A percentile compares a stretch with the other conserved stretches of the same genome.
Evolutionary conservation across 2,113 vertebrate species (phyloP).

Genomic region (Solenodon paradoxus): DNA sequence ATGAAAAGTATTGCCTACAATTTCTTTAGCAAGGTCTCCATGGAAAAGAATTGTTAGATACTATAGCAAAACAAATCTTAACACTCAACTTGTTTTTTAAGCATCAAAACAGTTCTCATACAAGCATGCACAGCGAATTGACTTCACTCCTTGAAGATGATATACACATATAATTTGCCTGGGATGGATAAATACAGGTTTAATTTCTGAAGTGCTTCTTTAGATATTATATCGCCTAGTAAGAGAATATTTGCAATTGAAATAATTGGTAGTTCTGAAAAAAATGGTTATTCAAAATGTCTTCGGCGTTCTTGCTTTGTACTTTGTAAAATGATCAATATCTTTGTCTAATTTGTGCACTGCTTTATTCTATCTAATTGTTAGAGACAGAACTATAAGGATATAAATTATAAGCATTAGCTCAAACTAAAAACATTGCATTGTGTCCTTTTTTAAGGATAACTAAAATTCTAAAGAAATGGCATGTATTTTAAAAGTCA

Average conservation of each 20-base stretch:
- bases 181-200: neutral
- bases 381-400: neutral
- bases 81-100: neutral
- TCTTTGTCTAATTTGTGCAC: neutral
- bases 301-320: neutral
- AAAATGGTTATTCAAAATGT: neutral
- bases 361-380: constrained; percentile 1
- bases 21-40: neutral
- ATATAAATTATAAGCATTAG: neutral
- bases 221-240: neutral
- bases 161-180: neutral
- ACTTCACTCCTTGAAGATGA: neutral
- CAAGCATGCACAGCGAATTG: neutral
- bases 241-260: constrained; percentile 26
- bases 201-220: neutral
- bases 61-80: neutral
- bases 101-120: neutral
- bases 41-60: neutral
- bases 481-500: constrained; percentile 1
- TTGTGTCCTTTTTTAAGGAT: neutral
- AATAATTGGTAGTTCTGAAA: constrained; percentile 38
- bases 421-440: neutral
- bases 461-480: constrained; percentile 4
- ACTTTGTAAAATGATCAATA: neutral
- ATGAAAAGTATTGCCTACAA: neutral